Conservation (phyloP, 2,113 vertebrate genomes). For the Catagonus wagneri region DNA sequence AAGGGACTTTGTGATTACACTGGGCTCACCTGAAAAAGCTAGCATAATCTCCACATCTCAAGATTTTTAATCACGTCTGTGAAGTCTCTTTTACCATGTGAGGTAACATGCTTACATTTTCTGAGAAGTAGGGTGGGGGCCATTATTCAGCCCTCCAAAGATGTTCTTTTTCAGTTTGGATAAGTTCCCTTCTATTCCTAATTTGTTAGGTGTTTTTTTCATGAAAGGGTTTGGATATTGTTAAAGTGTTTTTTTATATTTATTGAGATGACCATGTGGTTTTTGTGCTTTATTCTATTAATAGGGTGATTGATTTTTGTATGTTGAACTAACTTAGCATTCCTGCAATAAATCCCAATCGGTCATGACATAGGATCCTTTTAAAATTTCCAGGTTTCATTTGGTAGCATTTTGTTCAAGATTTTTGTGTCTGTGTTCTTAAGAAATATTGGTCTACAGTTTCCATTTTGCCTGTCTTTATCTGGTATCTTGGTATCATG, state of each 20-base stretch:
- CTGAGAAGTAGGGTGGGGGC: background rate
- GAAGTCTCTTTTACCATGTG: background rate
- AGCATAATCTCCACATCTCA: background rate
- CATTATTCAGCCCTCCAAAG: background rate
- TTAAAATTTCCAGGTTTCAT: background rate
- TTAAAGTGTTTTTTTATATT: background rate
- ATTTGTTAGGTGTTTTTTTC: background rate
- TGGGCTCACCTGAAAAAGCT: background rate
- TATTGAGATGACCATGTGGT: background rate
- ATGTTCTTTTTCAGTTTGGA: background rate
- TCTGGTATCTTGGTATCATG: background rate
- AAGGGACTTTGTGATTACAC: background rate
- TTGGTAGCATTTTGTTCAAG: background rate
- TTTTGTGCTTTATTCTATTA: background rate
- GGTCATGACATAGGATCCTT: background rate
- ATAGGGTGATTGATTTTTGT: background rate
- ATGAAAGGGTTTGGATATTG: background rate
- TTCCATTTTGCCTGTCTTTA: background rate
- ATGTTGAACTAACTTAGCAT: background rate
- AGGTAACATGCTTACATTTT: background rate
- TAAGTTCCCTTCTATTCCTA: slow-evolving; percentile 14
- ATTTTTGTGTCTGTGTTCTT: background rate
- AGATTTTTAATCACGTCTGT: background rate
- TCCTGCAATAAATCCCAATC: background rate
- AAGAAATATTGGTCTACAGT: background rate